These are phyloP conservation scores for Mesocentrotus franciscanus DNA, from an alignment of 53 echinoderm and acorn worm species.

Conservation along the genomic window DNA sequence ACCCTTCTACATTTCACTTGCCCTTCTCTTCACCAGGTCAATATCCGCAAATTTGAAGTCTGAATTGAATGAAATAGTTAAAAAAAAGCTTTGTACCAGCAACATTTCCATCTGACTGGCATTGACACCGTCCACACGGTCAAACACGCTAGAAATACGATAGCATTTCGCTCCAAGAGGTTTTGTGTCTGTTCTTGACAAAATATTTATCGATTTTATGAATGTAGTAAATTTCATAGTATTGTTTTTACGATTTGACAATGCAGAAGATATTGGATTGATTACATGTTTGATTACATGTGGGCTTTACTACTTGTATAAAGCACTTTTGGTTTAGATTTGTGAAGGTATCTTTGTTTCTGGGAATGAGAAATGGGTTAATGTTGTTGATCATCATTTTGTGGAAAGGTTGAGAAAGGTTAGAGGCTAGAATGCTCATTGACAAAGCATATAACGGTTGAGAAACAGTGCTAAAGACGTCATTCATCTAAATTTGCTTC, in stretches of 20 bases:
- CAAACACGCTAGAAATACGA: not conserved
- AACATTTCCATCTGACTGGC: constrained; percentile 23
- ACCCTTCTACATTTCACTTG: constrained; percentile 50
- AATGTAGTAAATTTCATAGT: constrained; percentile 9
- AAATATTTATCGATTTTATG: not conserved
- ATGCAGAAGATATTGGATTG: not conserved
- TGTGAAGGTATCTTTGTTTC: not conserved
- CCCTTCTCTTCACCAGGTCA: constrained; percentile 42
- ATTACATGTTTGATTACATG: not conserved
- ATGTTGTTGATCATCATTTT: not conserved
- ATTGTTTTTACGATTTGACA: not conserved
- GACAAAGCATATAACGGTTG: not conserved
- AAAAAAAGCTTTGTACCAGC: constrained; percentile 44
- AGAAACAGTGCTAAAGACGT: not conserved
- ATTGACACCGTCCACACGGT: not conserved
- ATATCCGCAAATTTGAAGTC: constrained; percentile 6
- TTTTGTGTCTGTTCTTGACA: not conserved
- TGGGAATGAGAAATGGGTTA: not conserved
- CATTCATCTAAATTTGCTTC: not conserved
- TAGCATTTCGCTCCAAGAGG: not conserved
- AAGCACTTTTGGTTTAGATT: not conserved
- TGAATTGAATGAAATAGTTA: constrained; percentile 30
- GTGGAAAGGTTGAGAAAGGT: not conserved
- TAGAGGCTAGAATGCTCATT: not conserved
- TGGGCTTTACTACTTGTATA: not conserved